Conservation (phyloP, 2,888 invertebrate species). For the Endotricha flammealis region DNA sequence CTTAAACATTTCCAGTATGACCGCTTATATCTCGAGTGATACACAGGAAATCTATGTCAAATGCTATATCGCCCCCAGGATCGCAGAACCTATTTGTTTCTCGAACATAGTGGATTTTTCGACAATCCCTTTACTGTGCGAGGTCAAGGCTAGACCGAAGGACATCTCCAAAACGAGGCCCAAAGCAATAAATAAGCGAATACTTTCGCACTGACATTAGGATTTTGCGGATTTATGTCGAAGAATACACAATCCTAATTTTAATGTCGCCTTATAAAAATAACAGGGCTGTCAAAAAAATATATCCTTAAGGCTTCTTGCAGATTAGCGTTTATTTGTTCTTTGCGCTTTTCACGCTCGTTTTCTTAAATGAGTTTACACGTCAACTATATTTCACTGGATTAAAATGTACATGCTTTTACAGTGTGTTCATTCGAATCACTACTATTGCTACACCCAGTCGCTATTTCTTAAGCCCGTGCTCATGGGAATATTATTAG, state of each 20-base stretch:
- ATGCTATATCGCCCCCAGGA: neutral
- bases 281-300: neutral
- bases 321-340: neutral
- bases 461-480: too few relatives aligned
- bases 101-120: neutral
- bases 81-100: neutral
- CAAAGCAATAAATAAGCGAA: conserved; percentile 17
- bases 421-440: too few relatives aligned
- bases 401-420: too few relatives aligned
- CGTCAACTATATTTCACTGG: too few relatives aligned
- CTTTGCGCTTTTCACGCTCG: neutral
- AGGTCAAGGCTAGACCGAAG: conserved; percentile 7
- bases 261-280: conserved; percentile 3
- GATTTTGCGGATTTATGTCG: conserved; percentile 13
- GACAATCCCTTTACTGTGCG: neutral
- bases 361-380: neutral
- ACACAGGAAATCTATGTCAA: too few relatives aligned
- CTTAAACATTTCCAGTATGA: too few relatives aligned
- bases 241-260: conserved; percentile 6
- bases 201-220: conserved; percentile 12
- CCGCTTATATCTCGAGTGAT: too few relatives aligned
- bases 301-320: neutral
- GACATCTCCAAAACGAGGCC: conserved; percentile 6
- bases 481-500: too few relatives aligned
- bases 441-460: too few relatives aligned